Base-by-base conservation (phyloP, 2,888 invertebrate species). In the Homarus gammarus region DNA sequence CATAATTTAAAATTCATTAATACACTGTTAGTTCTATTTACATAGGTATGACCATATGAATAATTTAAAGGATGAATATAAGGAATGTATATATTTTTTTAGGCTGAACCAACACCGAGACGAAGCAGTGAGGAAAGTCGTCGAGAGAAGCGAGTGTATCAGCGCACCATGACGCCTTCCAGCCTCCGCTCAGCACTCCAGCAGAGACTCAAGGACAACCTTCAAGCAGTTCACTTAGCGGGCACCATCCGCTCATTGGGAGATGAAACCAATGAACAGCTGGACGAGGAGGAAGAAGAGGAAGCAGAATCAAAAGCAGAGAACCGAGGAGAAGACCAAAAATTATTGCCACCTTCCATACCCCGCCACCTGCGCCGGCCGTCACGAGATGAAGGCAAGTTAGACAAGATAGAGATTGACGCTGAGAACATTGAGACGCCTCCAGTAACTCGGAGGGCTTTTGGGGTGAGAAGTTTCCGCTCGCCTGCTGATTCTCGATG, bases 341-440 rank as follows among this genome's bases (percentile, higher is more conserved):
- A 79, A 93, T 92, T 92, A 92, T 91, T 93, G 15, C 93, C 93
- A 31, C 93, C 93, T 0, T 93, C 93, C 92, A 93, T 92, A 22
- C 92, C 92, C 8, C 91, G 92, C 22, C 92, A 92, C 40, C 84
- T 93, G 72, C 92, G 93, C 0, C 72, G 92, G n/a, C 84, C 83
- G 3, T 92, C 93, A 22, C 86, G 92, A 33, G 92, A 92, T 51
- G 93, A 92, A n/a, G 92, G 92, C 1, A 91, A 91, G 31, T 93
- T 95, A 31, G 96, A 96, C 93, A 96, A 96, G 93, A 96, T 96
- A 18, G 97, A 97, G 93, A 97, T 98, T 68, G 98, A 98, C 93
- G 97, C 97, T 2, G 98, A 98, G 93, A 98, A 98, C 93, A 97
- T 98, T 51, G 97, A 98, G 94, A 98, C 98, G 1, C 97, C 98